Conservation (phyloP, 2,797 vertebrate genomes). For the Lacerta agilis region DNA sequence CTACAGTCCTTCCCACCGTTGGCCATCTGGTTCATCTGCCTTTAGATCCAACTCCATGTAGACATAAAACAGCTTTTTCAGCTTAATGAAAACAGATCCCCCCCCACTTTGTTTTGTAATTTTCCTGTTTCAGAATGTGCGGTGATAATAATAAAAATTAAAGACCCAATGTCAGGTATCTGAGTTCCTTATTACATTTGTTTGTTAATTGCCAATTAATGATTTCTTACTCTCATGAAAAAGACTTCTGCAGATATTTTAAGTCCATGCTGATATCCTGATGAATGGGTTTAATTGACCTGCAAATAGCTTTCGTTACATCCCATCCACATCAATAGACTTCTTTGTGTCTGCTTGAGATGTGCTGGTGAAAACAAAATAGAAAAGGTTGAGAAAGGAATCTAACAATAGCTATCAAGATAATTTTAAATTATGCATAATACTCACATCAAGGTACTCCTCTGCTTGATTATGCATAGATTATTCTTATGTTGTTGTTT, state of each 20-base stretch:
- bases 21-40: not conserved
- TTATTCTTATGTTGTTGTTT: constrained; percentile 49
- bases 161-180: constrained; percentile 52
- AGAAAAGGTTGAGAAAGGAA: constrained; percentile 57
- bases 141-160: constrained; percentile 24
- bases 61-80: constrained; percentile 52
- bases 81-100: constrained; percentile 67
- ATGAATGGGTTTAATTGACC: constrained; percentile 88
- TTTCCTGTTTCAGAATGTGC: constrained; percentile 53
- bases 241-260: constrained; percentile 83
- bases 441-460: constrained; percentile 41
- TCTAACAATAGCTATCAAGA: constrained; percentile 50
- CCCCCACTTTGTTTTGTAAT: constrained; percentile 62
- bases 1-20: too few relatives aligned
- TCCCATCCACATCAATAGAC: constrained; percentile 81
- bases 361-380: constrained; percentile 72
- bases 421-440: constrained; percentile 61
- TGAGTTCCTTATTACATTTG: constrained; percentile 77
- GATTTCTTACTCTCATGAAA: constrained; percentile 62
- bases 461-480: constrained; percentile 49
- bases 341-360: constrained; percentile 83
- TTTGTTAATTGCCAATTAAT: constrained; percentile 75
- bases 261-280: constrained; percentile 86
- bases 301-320: constrained; percentile 86
- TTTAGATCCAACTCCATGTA: not conserved